Evolutionary conservation across 2,113 vertebrate genomes (phyloP), one percentile per base, ranked within the genome.

Genomic region (Oreocharis arfaki): DNA sequence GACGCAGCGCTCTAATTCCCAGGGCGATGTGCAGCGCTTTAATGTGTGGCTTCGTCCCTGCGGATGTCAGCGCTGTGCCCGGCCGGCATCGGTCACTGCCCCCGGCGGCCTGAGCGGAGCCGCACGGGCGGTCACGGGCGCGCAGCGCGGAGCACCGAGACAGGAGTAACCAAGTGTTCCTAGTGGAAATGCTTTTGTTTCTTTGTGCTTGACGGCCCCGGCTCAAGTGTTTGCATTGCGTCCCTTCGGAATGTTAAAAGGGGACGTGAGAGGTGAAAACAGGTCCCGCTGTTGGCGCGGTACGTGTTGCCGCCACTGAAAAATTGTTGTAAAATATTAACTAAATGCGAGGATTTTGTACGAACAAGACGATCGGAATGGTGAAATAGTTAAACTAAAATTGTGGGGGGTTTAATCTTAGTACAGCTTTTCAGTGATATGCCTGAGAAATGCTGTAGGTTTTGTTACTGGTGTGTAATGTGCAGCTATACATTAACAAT

Each of bases 11-110:
- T 42, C 5, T 4, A 2, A 6, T 41, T 35, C 35, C 20, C 19
- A 0, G 44, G 24, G 26, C 64, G 30, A 3, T 24, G 50, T 7
- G 68, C 65, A 12, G 89, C 14, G 39, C 77, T 55, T 7, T 0
- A 0, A 2, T 19, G 77, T 22, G 84, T 5, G 60, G 2, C 53
- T 37, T 12, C 5, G 20, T 15, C n/a, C 46, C 17, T 3, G 68
- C 14, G 16, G 55, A 12, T 49, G 91, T 19, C 71, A 4, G 1
- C 4, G 75, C 78, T 2, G 44, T 9, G 11, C 42, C 75, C 10
- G 55, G 5, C 46, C 50, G 1, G 13, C 50, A 10, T 11, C 15
- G 49, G 2, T 5, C 18, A 0, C 73, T 15, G 84, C 84, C 39
- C 47, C 33, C 63, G 11, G 27, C 84, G 11, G 53, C 28, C 2